phyloP scores from a whole-genome alignment of 2,797 vertebrate species.

The Halcyon smyrnensis region DNA sequence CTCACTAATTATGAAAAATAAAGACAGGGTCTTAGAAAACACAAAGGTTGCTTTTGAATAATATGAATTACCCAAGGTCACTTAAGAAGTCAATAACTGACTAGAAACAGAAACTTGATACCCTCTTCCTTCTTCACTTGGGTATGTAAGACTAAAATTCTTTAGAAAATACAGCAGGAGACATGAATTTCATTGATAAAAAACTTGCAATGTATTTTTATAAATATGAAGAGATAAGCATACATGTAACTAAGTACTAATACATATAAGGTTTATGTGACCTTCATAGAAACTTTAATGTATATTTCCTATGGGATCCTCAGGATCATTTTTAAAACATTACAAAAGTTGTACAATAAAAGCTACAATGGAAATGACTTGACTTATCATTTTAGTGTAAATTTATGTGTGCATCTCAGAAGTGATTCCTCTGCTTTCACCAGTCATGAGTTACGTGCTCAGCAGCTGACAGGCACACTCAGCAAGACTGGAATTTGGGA shows the following conservation, averaged over 20 bases:
- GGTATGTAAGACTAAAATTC: background rate
- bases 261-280: background rate
- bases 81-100: background rate
- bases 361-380: background rate
- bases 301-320: background rate
- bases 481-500: background rate
- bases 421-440: background rate
- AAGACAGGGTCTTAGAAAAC: background rate
- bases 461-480: background rate
- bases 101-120: background rate
- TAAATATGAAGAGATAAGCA: background rate
- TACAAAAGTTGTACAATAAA: background rate
- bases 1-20: background rate
- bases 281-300: background rate
- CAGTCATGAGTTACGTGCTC: background rate
- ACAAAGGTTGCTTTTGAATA: background rate
- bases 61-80: background rate
- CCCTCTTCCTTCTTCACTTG: background rate
- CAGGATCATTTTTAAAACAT: background rate
- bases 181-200: background rate
- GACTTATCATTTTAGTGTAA: background rate
- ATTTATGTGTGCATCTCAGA: background rate
- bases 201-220: background rate
- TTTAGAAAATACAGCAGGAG: background rate
- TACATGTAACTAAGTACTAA: background rate